Conservation (phyloP, 2,113 vertebrate species). For the Turdus rufiventris region DNA sequence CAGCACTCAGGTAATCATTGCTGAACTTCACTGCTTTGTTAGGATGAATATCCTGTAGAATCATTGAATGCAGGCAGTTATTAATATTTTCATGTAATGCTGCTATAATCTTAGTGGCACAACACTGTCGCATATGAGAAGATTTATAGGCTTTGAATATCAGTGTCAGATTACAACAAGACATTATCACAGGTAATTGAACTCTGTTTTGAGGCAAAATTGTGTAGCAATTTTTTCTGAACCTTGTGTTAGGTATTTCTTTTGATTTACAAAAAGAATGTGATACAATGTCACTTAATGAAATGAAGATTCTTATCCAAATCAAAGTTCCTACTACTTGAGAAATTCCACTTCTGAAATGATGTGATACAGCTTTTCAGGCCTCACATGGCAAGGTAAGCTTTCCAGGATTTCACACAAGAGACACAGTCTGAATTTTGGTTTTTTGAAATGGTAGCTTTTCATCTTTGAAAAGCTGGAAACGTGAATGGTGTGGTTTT, state of each 20-base stretch:
- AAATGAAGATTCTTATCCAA: neutral
- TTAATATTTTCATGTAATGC: neutral
- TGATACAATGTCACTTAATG: neutral
- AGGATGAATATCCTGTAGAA: constrained; percentile 59
- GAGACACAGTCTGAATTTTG: neutral
- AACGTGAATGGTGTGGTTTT: neutral
- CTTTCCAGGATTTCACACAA: neutral
- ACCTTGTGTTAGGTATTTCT: neutral
- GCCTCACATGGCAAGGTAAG: neutral
- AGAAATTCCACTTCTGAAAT: neutral
- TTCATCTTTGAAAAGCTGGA: neutral
- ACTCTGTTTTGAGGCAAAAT: neutral
- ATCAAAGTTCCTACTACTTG: neutral
- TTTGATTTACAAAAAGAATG: neutral
- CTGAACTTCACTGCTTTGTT: constrained; percentile 58
- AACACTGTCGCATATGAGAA: neutral
- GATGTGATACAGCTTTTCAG: neutral
- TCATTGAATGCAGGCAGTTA: constrained; percentile 1
- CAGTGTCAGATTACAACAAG: neutral
- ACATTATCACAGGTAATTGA: neutral
- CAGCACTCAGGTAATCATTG: constrained; percentile 44
- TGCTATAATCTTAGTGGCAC: neutral
- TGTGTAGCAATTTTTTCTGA: neutral
- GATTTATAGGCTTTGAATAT: neutral
- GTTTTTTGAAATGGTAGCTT: neutral